A percentile compares a stretch with the other conserved stretches of the same genome.
These are phyloP conservation scores for Sciurus carolinensis DNA, from an alignment of 2,797 vertebrate species.

Conservation along the genomic window DNA sequence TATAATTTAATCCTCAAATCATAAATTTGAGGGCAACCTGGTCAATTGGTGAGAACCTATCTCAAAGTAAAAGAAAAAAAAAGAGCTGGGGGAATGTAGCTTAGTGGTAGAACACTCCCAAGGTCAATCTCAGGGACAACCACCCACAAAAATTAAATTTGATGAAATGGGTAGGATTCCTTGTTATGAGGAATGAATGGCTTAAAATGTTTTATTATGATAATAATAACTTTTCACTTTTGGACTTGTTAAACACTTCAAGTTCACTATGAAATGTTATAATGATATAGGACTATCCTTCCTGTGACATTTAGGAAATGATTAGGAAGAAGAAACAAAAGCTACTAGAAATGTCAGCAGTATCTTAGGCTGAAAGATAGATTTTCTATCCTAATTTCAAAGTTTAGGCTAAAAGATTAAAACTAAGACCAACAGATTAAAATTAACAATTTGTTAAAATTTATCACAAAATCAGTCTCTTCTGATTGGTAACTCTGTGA, in stretches of 20 bases:
- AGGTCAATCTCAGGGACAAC: neutral
- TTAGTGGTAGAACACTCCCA: neutral
- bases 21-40: neutral
- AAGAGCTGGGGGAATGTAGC: neutral
- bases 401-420: slow-evolving; percentile 52
- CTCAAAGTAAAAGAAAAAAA: neutral
- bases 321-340: slow-evolving; percentile 27
- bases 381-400: slow-evolving; percentile 61
- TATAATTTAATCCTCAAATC: neutral
- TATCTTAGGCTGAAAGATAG: neutral
- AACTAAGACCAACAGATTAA: slow-evolving; percentile 42
- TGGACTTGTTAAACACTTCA: slow-evolving; percentile 28
- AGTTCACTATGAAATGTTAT: slow-evolving; percentile 27
- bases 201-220: slow-evolving; percentile 48
- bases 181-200: slow-evolving; percentile 41
- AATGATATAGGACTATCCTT: neutral
- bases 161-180: slow-evolving; percentile 33
- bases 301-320: slow-evolving; percentile 47
- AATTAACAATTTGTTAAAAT: slow-evolving; percentile 56
- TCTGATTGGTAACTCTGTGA: slow-evolving; percentile 54
- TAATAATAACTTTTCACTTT: slow-evolving; percentile 3
- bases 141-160: neutral
- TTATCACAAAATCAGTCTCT: slow-evolving; percentile 64
- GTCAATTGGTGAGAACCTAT: neutral
- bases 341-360: slow-evolving; percentile 27